phyloP scores from a whole-genome alignment of 2,113 vertebrate species.

The Dolichotis patagonum region DNA sequence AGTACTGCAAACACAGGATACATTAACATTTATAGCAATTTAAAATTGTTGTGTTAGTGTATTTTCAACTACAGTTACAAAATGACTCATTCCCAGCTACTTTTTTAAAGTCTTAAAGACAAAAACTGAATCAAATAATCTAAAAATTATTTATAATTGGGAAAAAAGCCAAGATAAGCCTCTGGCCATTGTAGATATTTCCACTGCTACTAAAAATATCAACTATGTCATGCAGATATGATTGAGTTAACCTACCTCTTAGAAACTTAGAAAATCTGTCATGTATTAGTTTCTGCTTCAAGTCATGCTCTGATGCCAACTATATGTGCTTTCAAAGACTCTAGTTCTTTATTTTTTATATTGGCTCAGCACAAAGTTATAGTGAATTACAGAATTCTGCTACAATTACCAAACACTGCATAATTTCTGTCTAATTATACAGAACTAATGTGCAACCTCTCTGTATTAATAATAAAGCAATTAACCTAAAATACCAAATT shows the following conservation, averaged over 20 bases:
- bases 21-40: neutral
- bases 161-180: slow-evolving; percentile 17
- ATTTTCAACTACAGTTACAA: neutral
- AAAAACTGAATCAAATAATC: neutral
- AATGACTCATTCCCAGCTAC: neutral
- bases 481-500: slow-evolving; percentile 78
- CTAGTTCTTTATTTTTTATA: slow-evolving; percentile 72
- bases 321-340: slow-evolving; percentile 54
- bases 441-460: slow-evolving; percentile 74
- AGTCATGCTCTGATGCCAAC: slow-evolving; percentile 48
- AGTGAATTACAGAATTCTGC: slow-evolving; percentile 72
- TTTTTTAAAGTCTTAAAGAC: neutral
- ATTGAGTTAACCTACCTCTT: slow-evolving; percentile 41
- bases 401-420: slow-evolving; percentile 78
- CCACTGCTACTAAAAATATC: slow-evolving; percentile 14
- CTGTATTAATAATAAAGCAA: slow-evolving; percentile 79
- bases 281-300: slow-evolving; percentile 35
- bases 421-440: slow-evolving; percentile 79
- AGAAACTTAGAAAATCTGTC: slow-evolving; percentile 66
- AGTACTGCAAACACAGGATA: neutral
- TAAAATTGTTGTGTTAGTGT: neutral
- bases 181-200: neutral
- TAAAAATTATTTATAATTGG: neutral
- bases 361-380: slow-evolving; percentile 71
- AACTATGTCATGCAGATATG: neutral